These are phyloP conservation scores for Mythimna impura DNA, from an alignment of 2,888 invertebrate species.

Conservation along the genomic window DNA sequence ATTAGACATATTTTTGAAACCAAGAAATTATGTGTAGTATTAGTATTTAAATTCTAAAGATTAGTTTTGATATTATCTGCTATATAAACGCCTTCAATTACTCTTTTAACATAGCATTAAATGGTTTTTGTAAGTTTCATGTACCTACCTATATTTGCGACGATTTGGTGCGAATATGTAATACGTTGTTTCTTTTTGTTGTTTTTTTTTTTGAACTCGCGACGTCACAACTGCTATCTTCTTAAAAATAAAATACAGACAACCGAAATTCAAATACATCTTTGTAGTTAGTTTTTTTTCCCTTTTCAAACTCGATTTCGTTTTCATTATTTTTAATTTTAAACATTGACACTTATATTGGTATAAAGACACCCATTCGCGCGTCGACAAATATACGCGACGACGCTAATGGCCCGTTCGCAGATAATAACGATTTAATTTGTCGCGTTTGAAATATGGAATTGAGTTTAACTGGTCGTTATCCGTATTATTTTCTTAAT, in stretches of 20 bases:
- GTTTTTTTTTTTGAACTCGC: not conserved
- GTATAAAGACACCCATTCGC: slow-evolving; percentile 58
- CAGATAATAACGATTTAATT: slow-evolving; percentile 55
- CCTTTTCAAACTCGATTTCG: slow-evolving; percentile 51
- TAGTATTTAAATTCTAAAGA: slow-evolving; percentile 36
- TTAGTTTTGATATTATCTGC: slow-evolving; percentile 42
- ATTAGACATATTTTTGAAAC: slow-evolving; percentile 45
- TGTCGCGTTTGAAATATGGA: slow-evolving; percentile 49
- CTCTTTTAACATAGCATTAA: slow-evolving; percentile 36
- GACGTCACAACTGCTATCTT: not conserved
- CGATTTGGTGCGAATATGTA: slow-evolving; percentile 13
- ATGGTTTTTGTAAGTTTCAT: slow-evolving; percentile 44
- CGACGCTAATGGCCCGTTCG: slow-evolving; percentile 42
- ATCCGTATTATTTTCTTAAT: slow-evolving; percentile 30
- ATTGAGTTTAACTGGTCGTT: slow-evolving; percentile 31
- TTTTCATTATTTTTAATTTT: slow-evolving; percentile 58
- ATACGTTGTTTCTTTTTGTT: not conserved
- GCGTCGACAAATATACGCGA: slow-evolving; percentile 40
- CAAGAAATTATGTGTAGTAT: slow-evolving; percentile 46
- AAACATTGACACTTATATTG: slow-evolving; percentile 55
- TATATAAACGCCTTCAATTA: slow-evolving; percentile 44
- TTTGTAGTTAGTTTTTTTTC: slow-evolving; percentile 6
- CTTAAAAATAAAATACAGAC: not conserved
- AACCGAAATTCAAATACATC: not conserved
- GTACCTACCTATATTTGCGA: not conserved